These are phyloP conservation scores for Choloepus hoffmanni DNA, from an alignment of 2,113 vertebrate species.

Conservation along the genomic window DNA sequence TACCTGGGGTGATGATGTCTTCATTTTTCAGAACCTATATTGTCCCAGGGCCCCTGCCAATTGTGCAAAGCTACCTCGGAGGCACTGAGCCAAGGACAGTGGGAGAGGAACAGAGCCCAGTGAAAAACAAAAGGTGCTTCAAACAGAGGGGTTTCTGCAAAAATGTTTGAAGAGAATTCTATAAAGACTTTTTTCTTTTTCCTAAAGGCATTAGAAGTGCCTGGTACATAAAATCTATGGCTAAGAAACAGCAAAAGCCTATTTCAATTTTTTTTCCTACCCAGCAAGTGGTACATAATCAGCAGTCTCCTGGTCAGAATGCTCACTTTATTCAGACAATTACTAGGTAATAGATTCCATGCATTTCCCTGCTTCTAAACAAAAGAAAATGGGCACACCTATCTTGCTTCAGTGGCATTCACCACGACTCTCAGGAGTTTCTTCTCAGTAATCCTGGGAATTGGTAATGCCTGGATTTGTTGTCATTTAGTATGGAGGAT, in stretches of 20 bases:
- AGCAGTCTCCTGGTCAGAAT: constrained; percentile 46
- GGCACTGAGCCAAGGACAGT: background rate
- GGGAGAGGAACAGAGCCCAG: background rate
- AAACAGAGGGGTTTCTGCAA: background rate
- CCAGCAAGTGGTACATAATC: constrained; percentile 62
- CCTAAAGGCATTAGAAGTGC: constrained; percentile 54
- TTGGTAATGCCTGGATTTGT: background rate
- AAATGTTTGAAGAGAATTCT: constrained; percentile 39
- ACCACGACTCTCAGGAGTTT: constrained; percentile 40
- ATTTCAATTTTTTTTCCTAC: background rate
- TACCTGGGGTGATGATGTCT: background rate
- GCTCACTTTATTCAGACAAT: constrained; percentile 66
- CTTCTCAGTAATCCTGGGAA: constrained; percentile 20
- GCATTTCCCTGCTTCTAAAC: constrained; percentile 64
- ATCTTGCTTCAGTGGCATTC: constrained; percentile 61
- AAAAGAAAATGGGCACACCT: constrained; percentile 52
- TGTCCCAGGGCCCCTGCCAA: background rate
- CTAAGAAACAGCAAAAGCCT: constrained; percentile 61
- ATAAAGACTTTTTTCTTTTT: background rate
- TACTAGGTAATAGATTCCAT: constrained; percentile 66
- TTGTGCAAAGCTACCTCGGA: background rate
- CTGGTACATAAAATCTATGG: constrained; percentile 64
- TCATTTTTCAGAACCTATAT: background rate
- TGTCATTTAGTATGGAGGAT: background rate
- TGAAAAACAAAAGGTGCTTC: constrained; percentile 58